Evolutionary conservation across 2,113 vertebrate genomes (phyloP).

Genomic region (Tragelaphus strepsiceros): DNA sequence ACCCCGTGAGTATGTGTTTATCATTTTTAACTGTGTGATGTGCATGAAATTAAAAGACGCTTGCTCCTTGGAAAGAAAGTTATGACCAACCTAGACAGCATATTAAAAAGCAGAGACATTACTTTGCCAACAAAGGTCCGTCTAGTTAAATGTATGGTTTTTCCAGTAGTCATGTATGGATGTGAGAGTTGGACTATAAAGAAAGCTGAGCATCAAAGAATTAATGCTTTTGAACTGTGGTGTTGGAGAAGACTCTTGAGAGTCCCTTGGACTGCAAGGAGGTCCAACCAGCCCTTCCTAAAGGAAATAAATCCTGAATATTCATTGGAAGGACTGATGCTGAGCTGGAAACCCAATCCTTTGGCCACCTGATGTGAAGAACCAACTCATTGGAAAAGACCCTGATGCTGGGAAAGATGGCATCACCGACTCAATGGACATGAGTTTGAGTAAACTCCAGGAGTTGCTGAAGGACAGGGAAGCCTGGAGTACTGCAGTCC

Average conservation of each 20-base stretch:
- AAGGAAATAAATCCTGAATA: background rate
- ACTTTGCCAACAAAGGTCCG: fast-evolving
- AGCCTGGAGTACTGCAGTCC: fast-evolving
- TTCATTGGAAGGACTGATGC: background rate
- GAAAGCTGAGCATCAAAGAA: background rate
- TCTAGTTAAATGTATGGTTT: background rate
- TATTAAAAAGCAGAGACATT: background rate
- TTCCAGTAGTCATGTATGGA: background rate
- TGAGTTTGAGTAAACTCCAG: background rate
- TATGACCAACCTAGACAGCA: background rate
- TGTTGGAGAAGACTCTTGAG: background rate
- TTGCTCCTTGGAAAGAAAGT: background rate
- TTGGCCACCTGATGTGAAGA: background rate
- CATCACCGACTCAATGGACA: background rate
- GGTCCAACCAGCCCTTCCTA: background rate
- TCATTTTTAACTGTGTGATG: background rate
- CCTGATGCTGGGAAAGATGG: background rate
- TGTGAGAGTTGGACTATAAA: background rate
- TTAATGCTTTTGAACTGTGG: background rate
- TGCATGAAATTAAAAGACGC: background rate
- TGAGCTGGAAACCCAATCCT: background rate
- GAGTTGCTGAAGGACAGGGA: background rate
- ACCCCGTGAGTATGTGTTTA: background rate
- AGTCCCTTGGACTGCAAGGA: background rate
- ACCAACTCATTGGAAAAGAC: background rate